Percentiles rank a stretch among this genome's conserved stretches.
These are phyloP conservation scores for Echinarachnius parma DNA, from an alignment of 53 echinoderm and acorn worm genomes.

Conservation along the genomic window DNA sequence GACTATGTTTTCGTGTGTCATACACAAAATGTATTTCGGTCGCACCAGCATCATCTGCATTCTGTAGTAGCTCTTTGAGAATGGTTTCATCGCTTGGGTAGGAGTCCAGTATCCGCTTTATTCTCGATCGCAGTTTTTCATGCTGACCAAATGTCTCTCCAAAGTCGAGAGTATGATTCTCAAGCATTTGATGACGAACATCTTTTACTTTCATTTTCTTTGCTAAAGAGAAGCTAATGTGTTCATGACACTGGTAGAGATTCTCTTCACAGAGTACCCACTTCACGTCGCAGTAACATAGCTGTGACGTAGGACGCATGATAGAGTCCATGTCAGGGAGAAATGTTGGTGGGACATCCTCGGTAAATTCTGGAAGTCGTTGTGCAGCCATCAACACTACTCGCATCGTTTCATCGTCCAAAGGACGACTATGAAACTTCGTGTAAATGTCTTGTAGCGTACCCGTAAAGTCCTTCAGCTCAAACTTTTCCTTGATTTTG, in stretches of 20 bases:
- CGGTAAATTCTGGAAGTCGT: not conserved
- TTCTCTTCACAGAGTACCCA: constrained; percentile 29
- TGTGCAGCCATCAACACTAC: constrained; percentile 21
- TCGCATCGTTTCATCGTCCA: not conserved
- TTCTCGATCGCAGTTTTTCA: constrained; percentile 72
- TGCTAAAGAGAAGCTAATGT: constrained; percentile 33
- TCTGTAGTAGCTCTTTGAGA: constrained; percentile 92
- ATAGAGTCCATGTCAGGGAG: constrained; percentile 39
- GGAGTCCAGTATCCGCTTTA: constrained; percentile 66
- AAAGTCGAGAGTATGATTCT: not conserved
- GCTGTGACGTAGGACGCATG: constrained; percentile 26
- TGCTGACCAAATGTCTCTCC: constrained; percentile 76
- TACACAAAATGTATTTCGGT: constrained; percentile 86
- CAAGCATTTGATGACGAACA: constrained; percentile 38
- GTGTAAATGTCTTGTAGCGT: not conserved
- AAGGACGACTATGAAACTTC: not conserved
- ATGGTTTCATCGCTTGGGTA: constrained; percentile 80
- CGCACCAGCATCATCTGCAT: constrained; percentile 92
- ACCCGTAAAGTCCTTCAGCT: not conserved
- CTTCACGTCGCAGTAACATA: constrained; percentile 51
- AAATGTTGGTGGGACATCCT: not conserved
- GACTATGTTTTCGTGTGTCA: constrained; percentile 57
- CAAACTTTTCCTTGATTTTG: constrained; percentile 12
- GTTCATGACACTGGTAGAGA: constrained; percentile 22
- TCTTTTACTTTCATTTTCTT: constrained; percentile 45